Base-by-base conservation (phyloP, 1,140 invertebrate species). In the Caenorhabditis brenneri region DNA sequence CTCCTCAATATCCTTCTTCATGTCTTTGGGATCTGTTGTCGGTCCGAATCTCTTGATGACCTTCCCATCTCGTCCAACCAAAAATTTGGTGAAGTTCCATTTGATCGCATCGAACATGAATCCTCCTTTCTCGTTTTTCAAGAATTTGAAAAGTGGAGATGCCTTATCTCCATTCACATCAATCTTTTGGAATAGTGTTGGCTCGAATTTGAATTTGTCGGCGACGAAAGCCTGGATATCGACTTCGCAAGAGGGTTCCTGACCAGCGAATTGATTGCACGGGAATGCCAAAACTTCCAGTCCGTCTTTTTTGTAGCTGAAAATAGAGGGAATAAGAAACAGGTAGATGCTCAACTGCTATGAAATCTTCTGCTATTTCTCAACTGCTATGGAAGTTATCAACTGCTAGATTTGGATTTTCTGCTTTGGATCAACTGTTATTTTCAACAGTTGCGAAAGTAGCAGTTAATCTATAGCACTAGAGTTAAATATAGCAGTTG, bases 1-100 rank as follows among this genome's bases (percentile, higher is more conserved):
- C 19, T 74, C 55, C 27, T 86, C 80, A 24, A 88, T 88, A 39
- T 87, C 87, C 31, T 60, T 79, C 7, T 49, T 80, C 49, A 88
- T 82, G 16, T 80, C 65, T 42, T 88, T 85, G 24, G 96, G 96
- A 88, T 95, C 93, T 1, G 93, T 93, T 60, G 93, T 94, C 0
- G 96, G 95, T 12, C 93, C 93, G 91, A 95, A 95, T 89, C 96
- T 93, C 86, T 94, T 94, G 0, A 97, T 94, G 0, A 95, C 95
- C 58, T 94, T 91, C 4, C 97, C 97, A 74, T 96, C 92, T 90
- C 94, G 95, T 91, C 97, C 93, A 42, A 97, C 92, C 51, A 98
- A 93, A 91, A 98, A 99, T 91, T 98, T 98, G 5, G 95, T 95
- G 88, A 98, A 98, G 91, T 98, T 99, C 97, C 97, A 98, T 90